phyloP scores from a whole-genome alignment of 2,113 vertebrate species.

The Gambusia affinis region DNA sequence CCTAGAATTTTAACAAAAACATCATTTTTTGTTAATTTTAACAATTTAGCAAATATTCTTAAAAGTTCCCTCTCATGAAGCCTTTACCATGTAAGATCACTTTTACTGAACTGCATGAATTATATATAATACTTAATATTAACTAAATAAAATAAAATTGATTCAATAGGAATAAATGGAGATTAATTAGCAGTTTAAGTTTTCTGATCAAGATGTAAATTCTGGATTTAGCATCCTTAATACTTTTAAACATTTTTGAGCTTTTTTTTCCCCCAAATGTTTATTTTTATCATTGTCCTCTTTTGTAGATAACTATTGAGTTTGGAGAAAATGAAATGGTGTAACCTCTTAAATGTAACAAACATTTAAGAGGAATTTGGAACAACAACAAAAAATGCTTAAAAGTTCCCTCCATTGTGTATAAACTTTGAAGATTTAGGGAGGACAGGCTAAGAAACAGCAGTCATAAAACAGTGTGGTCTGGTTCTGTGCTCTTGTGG shows the following conservation, averaged over 20 bases:
- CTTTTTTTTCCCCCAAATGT: neutral
- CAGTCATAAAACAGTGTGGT: constrained; percentile 29
- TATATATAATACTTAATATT: too few species aligned
- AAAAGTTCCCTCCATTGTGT: constrained; percentile 14
- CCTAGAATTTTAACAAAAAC: too few species aligned
- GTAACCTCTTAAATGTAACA: constrained; percentile 4
- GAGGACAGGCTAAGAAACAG: constrained; percentile 33
- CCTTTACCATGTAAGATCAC: too few species aligned
- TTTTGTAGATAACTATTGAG: constrained; percentile 1
- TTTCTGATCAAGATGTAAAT: neutral
- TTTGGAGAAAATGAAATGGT: neutral
- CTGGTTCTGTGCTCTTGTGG: constrained; percentile 22
- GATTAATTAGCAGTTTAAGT: too few species aligned
- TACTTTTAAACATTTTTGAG: neutral
- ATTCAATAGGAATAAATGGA: too few species aligned
- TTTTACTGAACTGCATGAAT: too few species aligned
- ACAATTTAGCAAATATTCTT: too few species aligned
- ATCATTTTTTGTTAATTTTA: too few species aligned
- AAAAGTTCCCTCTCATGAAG: too few species aligned
- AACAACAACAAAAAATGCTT: constrained; percentile 21
- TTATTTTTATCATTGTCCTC: too few species aligned
- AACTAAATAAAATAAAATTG: too few species aligned
- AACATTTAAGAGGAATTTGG: constrained; percentile 16
- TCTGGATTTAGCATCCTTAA: constrained; percentile 1
- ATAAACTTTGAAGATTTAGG: constrained; percentile 44